Base-by-base conservation (phyloP, 1,140 invertebrate genomes). In the Lethrus apterus region DNA sequence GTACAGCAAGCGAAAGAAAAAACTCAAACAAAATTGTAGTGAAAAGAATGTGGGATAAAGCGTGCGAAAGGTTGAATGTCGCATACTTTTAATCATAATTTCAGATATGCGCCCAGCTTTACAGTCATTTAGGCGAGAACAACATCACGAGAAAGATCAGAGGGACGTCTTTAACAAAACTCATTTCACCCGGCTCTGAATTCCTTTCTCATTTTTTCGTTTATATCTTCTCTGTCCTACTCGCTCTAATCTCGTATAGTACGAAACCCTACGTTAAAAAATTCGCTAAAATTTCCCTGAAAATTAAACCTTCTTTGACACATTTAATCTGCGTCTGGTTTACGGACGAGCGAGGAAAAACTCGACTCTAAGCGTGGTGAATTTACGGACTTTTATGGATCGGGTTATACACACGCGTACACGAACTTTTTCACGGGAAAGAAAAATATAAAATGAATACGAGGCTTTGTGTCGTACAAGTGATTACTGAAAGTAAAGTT, bases 241-340 rank as follows among this genome's bases (percentile, higher is more conserved):
- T 4, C 18, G 11, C 18, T 38, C 20, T 42, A 42, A 42, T 42
- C 40, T 29, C 40, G 23, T 21, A 29, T 18, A 42, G 40, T 42
- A 24, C 29, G 59, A 62, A 62, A 49, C 59, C 58, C 50, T 48
- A 57, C 51, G 52, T 46, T 48, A 52, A 60, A 62, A 60, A 60
- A 57, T 59, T 52, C 58, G 51, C 57, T 59, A 59, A 61, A 59
- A 62, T 60, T 60, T 60, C 58, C 52, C 60, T 62, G 58, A 52
- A 62, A 62, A 62, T 62, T 62, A 60, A 62, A 62, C 58, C 56
- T 55, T 54, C 57, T 62, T 60, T 59, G 54, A 52, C 56, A 55
- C 56, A 51, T 57, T 55, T 57, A 57, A 57, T 57, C 56, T 57
- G 30, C 32, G 33, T 30, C 23, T n/a, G n/a, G n/a, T n/a, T n/a